These are phyloP conservation scores for Apis florea DNA, from an alignment of 1,140 invertebrate species.

Conservation along the genomic window DNA sequence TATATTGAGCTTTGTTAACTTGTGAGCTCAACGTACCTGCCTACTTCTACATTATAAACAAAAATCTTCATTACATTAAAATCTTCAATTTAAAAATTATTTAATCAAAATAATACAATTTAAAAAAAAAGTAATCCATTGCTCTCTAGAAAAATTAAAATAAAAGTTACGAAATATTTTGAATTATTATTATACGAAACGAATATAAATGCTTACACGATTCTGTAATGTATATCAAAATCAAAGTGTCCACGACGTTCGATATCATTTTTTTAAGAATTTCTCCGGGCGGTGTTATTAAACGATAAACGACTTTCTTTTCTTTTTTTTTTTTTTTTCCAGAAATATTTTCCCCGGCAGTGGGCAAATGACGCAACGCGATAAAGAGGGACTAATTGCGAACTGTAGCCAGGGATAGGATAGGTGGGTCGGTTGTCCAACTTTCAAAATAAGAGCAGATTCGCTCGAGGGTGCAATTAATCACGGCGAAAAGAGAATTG, in stretches of 20 bases:
- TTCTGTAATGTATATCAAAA: background rate
- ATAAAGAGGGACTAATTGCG: slow-evolving; percentile 47
- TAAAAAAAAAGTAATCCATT: too few relatives aligned
- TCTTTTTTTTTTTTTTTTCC: background rate
- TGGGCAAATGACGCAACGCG: slow-evolving; percentile 29
- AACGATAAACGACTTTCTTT: slow-evolving; percentile 2
- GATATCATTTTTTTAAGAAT: slow-evolving; percentile 13
- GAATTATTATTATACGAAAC: too few relatives aligned
- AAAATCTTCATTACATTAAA: too few relatives aligned
- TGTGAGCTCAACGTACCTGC: too few relatives aligned
- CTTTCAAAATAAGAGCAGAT: slow-evolving; percentile 60
- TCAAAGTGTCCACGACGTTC: background rate
- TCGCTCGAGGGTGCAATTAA: slow-evolving; percentile 64
- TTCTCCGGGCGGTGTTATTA: slow-evolving; percentile 19
- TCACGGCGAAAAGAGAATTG: slow-evolving; percentile 66
- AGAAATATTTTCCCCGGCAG: background rate
- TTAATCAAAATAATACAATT: too few relatives aligned
- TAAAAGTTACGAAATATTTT: background rate
- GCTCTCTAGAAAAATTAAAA: too few relatives aligned
- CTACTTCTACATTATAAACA: too few relatives aligned
- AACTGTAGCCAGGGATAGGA: background rate
- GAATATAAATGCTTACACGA: too few relatives aligned
- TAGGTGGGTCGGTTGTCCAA: slow-evolving; percentile 43
- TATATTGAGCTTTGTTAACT: too few relatives aligned
- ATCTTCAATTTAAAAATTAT: too few relatives aligned